Percentiles rank a stretch among this genome's conserved stretches.
Conservation (phyloP, 2,888 invertebrate genomes). For the Scotopteryx bipunctaria region DNA sequence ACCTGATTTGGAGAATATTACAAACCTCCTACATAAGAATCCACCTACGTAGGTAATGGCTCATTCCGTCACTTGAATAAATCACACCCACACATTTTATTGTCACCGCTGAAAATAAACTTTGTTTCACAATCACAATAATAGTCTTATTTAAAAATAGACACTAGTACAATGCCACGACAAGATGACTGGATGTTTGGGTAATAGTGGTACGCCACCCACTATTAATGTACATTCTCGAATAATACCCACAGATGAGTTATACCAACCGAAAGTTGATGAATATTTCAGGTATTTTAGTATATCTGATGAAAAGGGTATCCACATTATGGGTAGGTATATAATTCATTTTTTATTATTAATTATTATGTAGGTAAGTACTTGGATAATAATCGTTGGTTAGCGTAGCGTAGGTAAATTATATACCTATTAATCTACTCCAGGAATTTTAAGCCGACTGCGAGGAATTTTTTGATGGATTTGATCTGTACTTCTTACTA, state of each 20-base stretch:
- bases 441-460: too few species aligned
- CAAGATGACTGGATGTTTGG: slow-evolving; percentile 8
- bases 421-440: too few species aligned
- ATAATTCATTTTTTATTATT: too few species aligned
- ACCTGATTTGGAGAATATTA: too few species aligned
- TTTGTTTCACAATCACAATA: slow-evolving; percentile 8
- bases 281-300: slow-evolving; percentile 48
- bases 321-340: too few species aligned
- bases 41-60: too few species aligned
- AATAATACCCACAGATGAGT: slow-evolving; percentile 46
- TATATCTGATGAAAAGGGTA: slow-evolving; percentile 40
- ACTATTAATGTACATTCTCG: slow-evolving; percentile 41
- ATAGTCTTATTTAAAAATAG: slow-evolving; percentile 17
- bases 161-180: slow-evolving; percentile 13
- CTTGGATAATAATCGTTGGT: too few species aligned
- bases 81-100: not conserved
- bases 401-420: too few species aligned
- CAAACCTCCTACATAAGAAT: too few species aligned
- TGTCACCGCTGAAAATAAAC: slow-evolving; percentile 19
- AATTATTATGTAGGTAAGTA: too few species aligned
- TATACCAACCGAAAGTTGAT: slow-evolving; percentile 27
- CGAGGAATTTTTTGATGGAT: too few species aligned
- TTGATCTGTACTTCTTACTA: too few species aligned
- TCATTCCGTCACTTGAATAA: not conserved
- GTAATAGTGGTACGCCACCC: slow-evolving; percentile 20